A percentile compares a stretch with the other conserved stretches of the same genome.
Conservation (phyloP, 2,797 vertebrate genomes). For the Ficedula albicollis region DNA sequence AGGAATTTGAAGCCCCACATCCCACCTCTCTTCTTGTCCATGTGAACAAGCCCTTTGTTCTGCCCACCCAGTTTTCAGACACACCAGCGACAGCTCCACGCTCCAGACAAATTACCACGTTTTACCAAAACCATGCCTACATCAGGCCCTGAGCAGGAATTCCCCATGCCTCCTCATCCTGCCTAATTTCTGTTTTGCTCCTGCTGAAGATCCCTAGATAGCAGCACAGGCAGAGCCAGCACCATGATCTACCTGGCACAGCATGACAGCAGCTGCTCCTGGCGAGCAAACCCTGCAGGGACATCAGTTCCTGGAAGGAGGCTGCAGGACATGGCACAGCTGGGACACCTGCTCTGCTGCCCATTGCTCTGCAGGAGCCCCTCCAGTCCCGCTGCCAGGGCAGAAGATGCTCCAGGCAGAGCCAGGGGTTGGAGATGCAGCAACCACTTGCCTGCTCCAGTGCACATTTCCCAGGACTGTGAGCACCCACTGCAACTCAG, state of each 20-base stretch:
- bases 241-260: background rate
- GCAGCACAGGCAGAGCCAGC: background rate
- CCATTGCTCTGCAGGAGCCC: background rate
- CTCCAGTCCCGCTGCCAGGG: background rate
- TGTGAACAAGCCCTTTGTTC: background rate
- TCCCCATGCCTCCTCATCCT: background rate
- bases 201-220: background rate
- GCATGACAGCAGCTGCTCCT: conserved; percentile 21
- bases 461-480: fast-evolving
- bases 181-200: background rate
- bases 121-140: background rate
- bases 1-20: background rate
- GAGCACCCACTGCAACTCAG: background rate
- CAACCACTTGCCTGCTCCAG: fast-evolving
- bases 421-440: background rate
- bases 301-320: background rate
- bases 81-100: background rate
- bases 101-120: background rate
- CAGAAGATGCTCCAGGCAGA: background rate
- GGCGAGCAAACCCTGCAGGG: background rate
- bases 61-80: background rate
- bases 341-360: background rate
- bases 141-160: background rate
- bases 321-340: background rate
- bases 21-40: background rate